Base-by-base conservation (phyloP, 1,140 invertebrate genomes). In the Atta colombica region DNA sequence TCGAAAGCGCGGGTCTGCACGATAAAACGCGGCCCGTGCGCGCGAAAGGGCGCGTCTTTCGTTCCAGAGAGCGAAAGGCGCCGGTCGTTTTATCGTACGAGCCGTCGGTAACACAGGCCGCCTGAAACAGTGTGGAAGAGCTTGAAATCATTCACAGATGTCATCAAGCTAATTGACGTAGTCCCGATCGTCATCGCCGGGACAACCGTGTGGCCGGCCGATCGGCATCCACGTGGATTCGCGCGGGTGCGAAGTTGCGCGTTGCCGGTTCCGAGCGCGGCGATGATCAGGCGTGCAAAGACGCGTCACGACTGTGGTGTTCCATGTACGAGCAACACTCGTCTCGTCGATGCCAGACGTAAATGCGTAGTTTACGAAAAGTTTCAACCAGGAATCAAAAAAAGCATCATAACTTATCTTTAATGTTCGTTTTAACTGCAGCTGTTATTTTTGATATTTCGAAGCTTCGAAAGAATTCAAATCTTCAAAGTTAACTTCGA, bases 91-190 rank as follows among this genome's bases (percentile, higher is more conserved):
- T 90, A 90, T 90, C 89, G 86, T 74, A 86, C 71, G 89, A 90
- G 89, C 85, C 87, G 89, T 88, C 89, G 90, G 87, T 90, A 90
- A 90, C 78, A 55, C 49, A 72, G 63, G 45, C 21, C 53, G 71
- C 85, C 71, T 90, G 53, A 90, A 90, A 88, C 88, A 77, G 72
- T 84, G 39, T 91, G 84, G 87, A 90, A 91, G 89, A 91, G 90
- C 87, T 90, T 74, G 63, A 87, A 90, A 87, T 91, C 87, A 91
- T 91, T 51, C 90, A 91, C 87, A 91, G 90, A 91, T 91, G 90
- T 91, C 90, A 91, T 90, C 78, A 90, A 91, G 58, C 58, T 91
- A 90, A 91, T 90, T 91, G 78, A 61, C 74, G n/a, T 63, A 45
- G 66, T 3, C 39, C 35, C 25, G 69, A 28, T 61, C 28, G 80